These are phyloP conservation scores for Drosophila longiperda DNA, from an alignment of 2,888 invertebrate species.

Conservation along the genomic window DNA sequence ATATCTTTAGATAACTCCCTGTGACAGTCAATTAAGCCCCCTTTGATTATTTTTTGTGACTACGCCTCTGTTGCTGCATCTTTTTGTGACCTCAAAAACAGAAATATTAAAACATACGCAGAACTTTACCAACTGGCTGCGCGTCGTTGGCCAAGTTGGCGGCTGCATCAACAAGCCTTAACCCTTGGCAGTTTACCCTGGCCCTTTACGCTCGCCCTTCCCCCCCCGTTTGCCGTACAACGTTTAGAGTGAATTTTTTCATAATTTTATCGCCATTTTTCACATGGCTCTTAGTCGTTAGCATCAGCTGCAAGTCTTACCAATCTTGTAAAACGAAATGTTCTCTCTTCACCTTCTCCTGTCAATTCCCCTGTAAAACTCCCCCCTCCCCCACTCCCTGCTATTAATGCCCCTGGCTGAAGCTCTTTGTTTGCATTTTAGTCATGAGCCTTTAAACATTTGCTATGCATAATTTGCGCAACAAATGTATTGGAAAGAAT, in stretches of 20 bases:
- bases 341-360: neutral
- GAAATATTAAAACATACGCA: slow-evolving; percentile 24
- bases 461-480: slow-evolving; percentile 81
- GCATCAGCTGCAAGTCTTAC: slow-evolving; percentile 39
- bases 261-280: slow-evolving; percentile 78
- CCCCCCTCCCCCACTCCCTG: neutral
- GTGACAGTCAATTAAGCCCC: neutral
- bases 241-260: slow-evolving; percentile 69
- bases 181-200: neutral
- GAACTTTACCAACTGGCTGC: slow-evolving; percentile 41
- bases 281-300: slow-evolving; percentile 64
- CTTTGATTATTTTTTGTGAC: no score
- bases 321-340: slow-evolving; percentile 42
- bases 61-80: slow-evolving; percentile 16
- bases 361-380: neutral
- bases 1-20: neutral
- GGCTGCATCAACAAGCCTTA: slow-evolving; percentile 28
- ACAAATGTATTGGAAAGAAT: slow-evolving; percentile 82
- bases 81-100: slow-evolving; percentile 7
- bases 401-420: neutral
- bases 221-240: slow-evolving; percentile 10
- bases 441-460: slow-evolving; percentile 80
- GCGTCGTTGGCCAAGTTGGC: slow-evolving; percentile 45
- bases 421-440: slow-evolving; percentile 73
- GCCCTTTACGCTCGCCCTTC: neutral